Percentiles rank a stretch among this genome's conserved stretches.
These are phyloP conservation scores for Drosophila helvetica DNA, from an alignment of 2,888 invertebrate species.

Conservation along the genomic window DNA sequence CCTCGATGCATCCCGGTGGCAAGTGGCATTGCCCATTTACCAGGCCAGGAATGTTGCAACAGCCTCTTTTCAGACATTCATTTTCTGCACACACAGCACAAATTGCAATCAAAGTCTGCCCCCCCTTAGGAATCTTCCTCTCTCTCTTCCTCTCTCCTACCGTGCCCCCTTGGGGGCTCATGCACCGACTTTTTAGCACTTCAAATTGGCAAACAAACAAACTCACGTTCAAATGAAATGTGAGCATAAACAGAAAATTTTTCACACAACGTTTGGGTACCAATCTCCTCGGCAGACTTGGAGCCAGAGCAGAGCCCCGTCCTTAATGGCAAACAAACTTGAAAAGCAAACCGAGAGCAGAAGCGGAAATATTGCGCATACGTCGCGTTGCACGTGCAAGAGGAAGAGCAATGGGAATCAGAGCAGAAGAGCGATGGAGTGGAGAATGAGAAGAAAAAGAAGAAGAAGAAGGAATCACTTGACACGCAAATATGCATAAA, in stretches of 20 bases:
- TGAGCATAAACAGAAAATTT: slow-evolving; percentile 78
- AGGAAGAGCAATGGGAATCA: neutral
- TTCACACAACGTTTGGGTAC: slow-evolving; percentile 61
- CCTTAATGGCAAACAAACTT: slow-evolving; percentile 72
- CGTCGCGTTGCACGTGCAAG: slow-evolving; percentile 55
- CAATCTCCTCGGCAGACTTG: neutral
- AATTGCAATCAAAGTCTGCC: slow-evolving; percentile 70
- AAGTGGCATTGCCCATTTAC: slow-evolving; percentile 39
- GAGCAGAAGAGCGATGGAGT: slow-evolving; percentile 30
- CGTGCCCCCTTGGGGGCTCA: slow-evolving; percentile 18
- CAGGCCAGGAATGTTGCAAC: slow-evolving; percentile 15
- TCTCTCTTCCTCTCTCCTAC: slow-evolving; percentile 31
- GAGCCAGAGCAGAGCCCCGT: neutral
- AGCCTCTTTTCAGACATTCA: slow-evolving; percentile 43
- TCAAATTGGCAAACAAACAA: slow-evolving; percentile 76
- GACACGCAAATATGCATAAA: slow-evolving; percentile 81
- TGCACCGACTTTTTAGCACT: slow-evolving; percentile 62
- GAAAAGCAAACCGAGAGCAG: slow-evolving; percentile 60
- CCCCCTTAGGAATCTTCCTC: neutral
- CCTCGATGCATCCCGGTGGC: neutral
- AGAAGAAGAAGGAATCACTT: slow-evolving; percentile 59
- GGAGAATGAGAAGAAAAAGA: slow-evolving; percentile 13
- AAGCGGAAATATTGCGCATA: slow-evolving; percentile 67
- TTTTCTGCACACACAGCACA: slow-evolving; percentile 64
- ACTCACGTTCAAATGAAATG: slow-evolving; percentile 78